A percentile compares a stretch with the other conserved stretches of the same genome.
phyloP scores from a whole-genome alignment of 1,140 invertebrate species.

The Drosophila orena region DNA sequence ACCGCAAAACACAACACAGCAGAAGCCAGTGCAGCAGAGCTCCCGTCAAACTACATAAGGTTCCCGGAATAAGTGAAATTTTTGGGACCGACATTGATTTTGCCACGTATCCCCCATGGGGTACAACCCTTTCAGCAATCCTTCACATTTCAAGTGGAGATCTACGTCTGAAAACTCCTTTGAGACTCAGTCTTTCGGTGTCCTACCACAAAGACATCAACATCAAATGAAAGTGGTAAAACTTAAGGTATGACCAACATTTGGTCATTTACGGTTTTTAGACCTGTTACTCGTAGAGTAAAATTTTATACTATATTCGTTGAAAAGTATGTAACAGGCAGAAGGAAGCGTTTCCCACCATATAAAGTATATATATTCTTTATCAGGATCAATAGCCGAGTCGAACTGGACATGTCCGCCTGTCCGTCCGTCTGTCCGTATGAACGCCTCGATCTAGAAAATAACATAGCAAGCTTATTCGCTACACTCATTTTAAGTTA shows the following conservation, averaged over 20 bases:
- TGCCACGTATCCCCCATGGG: neutral
- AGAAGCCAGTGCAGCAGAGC: slow-evolving; percentile 15
- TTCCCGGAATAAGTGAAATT: slow-evolving; percentile 42
- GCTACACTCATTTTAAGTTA: neutral
- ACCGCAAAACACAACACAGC: slow-evolving; percentile 75
- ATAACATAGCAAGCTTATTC: neutral
- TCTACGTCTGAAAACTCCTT: neutral
- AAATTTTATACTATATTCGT: no score
- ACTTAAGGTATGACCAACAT: no score
- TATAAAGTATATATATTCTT: no score
- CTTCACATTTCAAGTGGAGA: neutral
- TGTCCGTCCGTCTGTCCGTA: no score
- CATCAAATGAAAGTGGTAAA: neutral
- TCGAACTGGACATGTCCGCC: no score
- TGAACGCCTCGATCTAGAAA: no score
- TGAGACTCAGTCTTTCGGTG: neutral
- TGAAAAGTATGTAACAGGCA: no score
- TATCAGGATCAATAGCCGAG: no score
- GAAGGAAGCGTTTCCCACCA: no score
- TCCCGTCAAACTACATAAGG: slow-evolving; percentile 23
- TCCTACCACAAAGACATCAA: no score
- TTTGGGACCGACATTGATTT: slow-evolving; percentile 27
- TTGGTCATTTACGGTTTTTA: no score
- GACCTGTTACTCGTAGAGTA: no score
- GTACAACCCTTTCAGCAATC: neutral